phyloP scores from a whole-genome alignment of 1,140 invertebrate genomes.

The Apis cerana region DNA sequence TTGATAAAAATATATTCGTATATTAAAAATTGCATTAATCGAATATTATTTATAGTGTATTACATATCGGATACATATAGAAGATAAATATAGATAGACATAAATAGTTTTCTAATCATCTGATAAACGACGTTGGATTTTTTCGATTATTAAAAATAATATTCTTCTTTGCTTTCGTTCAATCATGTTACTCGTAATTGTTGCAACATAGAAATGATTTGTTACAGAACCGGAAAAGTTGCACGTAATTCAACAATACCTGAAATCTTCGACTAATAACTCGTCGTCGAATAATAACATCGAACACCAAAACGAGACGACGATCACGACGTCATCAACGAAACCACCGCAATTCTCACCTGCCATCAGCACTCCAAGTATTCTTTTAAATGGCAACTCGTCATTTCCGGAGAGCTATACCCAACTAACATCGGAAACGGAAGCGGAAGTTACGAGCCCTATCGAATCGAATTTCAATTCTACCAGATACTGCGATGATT shows the following conservation, averaged over 20 bases:
- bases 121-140: no score
- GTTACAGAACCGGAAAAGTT: constrained; percentile 77
- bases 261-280: constrained; percentile 71
- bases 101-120: no score
- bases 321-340: constrained; percentile 32
- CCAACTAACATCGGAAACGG: constrained; percentile 4
- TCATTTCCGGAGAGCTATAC: constrained; percentile 44
- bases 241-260: constrained; percentile 78
- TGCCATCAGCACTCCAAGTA: background rate
- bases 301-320: constrained; percentile 14
- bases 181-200: background rate
- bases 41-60: no score
- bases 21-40: no score
- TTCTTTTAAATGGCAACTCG: constrained; percentile 34
- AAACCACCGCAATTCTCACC: constrained; percentile 26
- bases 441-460: constrained; percentile 41
- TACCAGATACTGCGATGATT: constrained; percentile 78
- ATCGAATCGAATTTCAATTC: constrained; percentile 53
- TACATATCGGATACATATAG: no score
- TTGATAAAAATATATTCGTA: no score
- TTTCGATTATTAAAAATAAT: constrained; percentile 1
- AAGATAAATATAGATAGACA: no score
- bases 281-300: constrained; percentile 56
- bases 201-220: background rate
- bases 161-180: background rate